These are phyloP conservation scores for Phycodurus eques DNA, from an alignment of 2,113 vertebrate species.

Conservation along the genomic window DNA sequence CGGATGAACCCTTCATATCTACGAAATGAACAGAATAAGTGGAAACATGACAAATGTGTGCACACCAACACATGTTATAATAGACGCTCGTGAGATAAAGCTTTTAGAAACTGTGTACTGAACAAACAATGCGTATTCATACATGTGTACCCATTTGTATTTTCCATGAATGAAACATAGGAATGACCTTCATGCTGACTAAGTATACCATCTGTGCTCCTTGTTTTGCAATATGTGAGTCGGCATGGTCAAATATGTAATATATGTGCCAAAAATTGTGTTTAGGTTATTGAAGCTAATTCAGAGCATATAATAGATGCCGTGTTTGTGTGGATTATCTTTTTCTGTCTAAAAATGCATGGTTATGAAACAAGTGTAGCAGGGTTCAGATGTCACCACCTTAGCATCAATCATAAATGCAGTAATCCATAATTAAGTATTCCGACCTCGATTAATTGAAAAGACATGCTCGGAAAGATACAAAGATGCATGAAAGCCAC, in stretches of 20 bases:
- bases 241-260: background rate
- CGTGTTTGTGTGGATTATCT: background rate
- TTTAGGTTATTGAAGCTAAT: background rate
- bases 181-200: background rate
- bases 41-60: background rate
- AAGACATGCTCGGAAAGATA: background rate
- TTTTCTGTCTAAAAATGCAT: background rate
- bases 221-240: background rate
- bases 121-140: background rate
- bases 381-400: background rate
- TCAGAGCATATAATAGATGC: background rate
- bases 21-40: background rate
- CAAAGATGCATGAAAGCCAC: no score
- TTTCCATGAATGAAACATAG: background rate
- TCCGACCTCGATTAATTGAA: background rate
- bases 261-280: background rate
- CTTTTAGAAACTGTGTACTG: slow-evolving; percentile 2
- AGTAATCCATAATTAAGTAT: background rate
- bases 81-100: background rate
- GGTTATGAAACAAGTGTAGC: background rate
- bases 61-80: background rate
- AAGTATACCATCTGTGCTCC: background rate
- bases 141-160: background rate
- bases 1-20: background rate
- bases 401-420: background rate